These are phyloP conservation scores for Apocheima hispidaria DNA, from an alignment of 2,888 invertebrate genomes.

Conservation along the genomic window DNA sequence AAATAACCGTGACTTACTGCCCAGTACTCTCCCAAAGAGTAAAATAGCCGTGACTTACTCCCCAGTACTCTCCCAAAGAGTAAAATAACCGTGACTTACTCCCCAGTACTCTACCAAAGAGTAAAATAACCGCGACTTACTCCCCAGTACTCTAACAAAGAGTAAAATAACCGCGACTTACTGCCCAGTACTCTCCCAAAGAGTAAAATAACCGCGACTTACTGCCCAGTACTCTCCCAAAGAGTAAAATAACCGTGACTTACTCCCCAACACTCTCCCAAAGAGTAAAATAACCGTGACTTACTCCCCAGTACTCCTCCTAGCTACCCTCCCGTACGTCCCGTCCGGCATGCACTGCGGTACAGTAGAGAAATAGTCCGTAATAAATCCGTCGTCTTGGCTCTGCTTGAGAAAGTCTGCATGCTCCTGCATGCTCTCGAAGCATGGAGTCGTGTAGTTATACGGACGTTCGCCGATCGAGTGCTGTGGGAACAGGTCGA, in stretches of 20 bases:
- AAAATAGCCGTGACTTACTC: background rate
- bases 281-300: constrained; percentile 45
- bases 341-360: constrained; percentile 73
- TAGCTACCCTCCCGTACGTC: constrained; percentile 60
- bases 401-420: constrained; percentile 59
- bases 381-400: constrained; percentile 63
- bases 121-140: background rate
- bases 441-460: constrained; percentile 72
- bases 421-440: constrained; percentile 54
- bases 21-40: background rate
- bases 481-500: constrained; percentile 66
- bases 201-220: background rate
- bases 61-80: background rate
- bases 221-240: background rate
- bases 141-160: background rate
- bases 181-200: background rate
- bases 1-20: background rate
- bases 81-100: background rate
- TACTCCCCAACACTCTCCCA: constrained; percentile 63
- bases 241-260: constrained; percentile 47
- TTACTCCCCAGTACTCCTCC: constrained; percentile 63
- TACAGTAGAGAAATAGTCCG: constrained; percentile 62
- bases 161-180: background rate
- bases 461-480: constrained; percentile 61
- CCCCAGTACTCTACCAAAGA: background rate